phyloP scores from a whole-genome alignment of 2,888 invertebrate genomes.

The Sepiola atlantica region DNA sequence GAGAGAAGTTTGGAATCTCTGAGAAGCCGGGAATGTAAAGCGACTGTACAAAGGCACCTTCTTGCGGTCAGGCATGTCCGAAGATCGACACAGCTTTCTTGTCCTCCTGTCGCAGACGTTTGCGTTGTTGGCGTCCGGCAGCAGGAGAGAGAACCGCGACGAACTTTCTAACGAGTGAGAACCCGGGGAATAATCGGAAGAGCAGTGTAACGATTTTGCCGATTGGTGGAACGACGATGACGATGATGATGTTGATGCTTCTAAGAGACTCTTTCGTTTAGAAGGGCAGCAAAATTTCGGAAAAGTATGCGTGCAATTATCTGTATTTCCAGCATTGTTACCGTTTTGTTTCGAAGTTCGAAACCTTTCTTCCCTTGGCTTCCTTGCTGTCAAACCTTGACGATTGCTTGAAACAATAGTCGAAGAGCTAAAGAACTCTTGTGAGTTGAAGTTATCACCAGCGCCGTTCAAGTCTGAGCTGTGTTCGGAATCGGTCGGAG shows the following conservation, averaged over 20 bases:
- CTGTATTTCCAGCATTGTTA: neutral
- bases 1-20: neutral
- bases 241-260: neutral
- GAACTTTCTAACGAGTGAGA: neutral
- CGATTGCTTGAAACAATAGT: neutral
- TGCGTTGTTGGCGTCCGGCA: neutral
- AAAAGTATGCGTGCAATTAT: conserved; percentile 40
- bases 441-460: neutral
- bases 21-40: neutral
- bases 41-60: neutral
- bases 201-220: conserved; percentile 21
- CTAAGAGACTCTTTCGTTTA: neutral
- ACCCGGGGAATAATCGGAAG: neutral
- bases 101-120: neutral
- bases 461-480: conserved; percentile 15
- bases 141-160: neutral
- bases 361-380: neutral
- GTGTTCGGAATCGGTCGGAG: conserved; percentile 38
- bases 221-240: neutral
- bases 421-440: neutral
- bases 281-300: conserved; percentile 34
- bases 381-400: neutral
- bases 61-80: neutral
- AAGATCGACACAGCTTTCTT: neutral
- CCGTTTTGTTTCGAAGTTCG: neutral